These are phyloP conservation scores for Apamea crenata DNA, from an alignment of 2,888 invertebrate genomes.

Conservation along the genomic window DNA sequence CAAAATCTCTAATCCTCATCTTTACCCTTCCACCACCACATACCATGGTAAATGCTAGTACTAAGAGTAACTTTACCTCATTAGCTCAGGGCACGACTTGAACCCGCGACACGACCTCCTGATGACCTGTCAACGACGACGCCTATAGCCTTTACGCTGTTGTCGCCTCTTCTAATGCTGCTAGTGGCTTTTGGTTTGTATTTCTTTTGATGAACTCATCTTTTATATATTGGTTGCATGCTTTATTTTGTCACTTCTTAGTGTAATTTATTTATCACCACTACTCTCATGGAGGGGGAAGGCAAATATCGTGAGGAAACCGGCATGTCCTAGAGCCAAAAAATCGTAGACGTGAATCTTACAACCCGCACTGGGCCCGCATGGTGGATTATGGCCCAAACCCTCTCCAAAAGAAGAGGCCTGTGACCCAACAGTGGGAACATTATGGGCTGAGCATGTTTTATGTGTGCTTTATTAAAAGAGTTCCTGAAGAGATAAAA, in stretches of 20 bases:
- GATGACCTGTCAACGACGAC: constrained; percentile 56
- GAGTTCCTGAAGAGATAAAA: too few species aligned
- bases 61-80: constrained; percentile 44
- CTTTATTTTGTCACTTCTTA: not conserved
- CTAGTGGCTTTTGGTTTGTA: constrained; percentile 26
- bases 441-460: not conserved
- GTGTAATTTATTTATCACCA: not conserved
- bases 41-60: constrained; percentile 4
- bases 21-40: not conserved
- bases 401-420: too few species aligned
- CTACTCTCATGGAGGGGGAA: not conserved
- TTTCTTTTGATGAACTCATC: constrained; percentile 23
- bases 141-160: constrained; percentile 27
- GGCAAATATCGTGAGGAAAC: not conserved
- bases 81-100: constrained; percentile 57
- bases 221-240: not conserved
- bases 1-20: constrained; percentile 4
- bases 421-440: not conserved
- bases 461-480: too few species aligned
- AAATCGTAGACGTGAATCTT: not conserved
- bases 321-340: not conserved
- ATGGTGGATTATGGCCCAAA: not conserved
- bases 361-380: not conserved
- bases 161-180: constrained; percentile 16
- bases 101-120: constrained; percentile 41